Percentiles rank a stretch among this genome's conserved stretches.
Conservation (phyloP, 1,140 invertebrate genomes). For the Gonatopus flavifemur region DNA sequence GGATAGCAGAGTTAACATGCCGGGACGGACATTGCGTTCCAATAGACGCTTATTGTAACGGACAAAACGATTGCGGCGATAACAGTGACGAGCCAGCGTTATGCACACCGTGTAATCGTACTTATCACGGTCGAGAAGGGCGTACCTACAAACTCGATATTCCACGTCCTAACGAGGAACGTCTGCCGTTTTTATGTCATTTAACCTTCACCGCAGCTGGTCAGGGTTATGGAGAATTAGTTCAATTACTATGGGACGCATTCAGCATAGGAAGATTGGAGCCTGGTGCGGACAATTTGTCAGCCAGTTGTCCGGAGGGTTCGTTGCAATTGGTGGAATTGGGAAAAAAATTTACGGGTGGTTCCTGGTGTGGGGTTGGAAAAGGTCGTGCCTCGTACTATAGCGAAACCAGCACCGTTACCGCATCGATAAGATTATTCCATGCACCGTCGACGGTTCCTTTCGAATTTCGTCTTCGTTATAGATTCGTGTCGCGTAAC, state of each 20-base stretch:
- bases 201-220: conserved; percentile 87
- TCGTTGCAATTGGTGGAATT: conserved; percentile 81
- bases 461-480: conserved; percentile 75
- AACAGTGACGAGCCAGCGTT: conserved; percentile 78
- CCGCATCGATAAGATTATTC: conserved; percentile 73
- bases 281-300: conserved; percentile 58
- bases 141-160: conserved; percentile 78
- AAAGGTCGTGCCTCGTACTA: conserved; percentile 79
- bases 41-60: conserved; percentile 84
- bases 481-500: conserved; percentile 72
- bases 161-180: conserved; percentile 66
- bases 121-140: conserved; percentile 84
- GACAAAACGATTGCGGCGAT: conserved; percentile 79
- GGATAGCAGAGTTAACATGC: conserved; percentile 82
- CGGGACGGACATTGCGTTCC: conserved; percentile 77
- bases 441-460: conserved; percentile 66
- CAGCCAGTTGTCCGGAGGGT: conserved; percentile 75
- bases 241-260: conserved; percentile 81
- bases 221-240: conserved; percentile 79
- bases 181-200: conserved; percentile 83
- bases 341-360: conserved; percentile 78
- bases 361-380: conserved; percentile 80
- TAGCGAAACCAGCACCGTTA: conserved; percentile 81
- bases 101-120: conserved; percentile 85
- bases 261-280: conserved; percentile 79